These are phyloP conservation scores for Blennius ocellaris DNA, from an alignment of 2,113 vertebrate genomes.

Conservation along the genomic window DNA sequence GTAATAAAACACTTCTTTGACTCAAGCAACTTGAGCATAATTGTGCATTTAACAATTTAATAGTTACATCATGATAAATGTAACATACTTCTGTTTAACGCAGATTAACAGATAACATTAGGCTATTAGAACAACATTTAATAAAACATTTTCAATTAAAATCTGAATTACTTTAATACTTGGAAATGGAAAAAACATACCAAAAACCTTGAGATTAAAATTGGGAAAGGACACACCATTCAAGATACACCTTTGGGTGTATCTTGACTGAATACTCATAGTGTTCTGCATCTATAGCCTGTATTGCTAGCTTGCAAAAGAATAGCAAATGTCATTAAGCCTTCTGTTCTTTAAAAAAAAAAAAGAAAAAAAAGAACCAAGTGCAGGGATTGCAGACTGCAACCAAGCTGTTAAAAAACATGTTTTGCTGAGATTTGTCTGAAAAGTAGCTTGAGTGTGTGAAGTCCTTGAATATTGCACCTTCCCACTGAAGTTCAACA, in stretches of 20 bases:
- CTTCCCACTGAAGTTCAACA: neutral
- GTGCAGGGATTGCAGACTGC: neutral
- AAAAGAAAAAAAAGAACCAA: no score
- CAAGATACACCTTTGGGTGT: no score
- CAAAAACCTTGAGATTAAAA: no score
- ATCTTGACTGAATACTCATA: no score
- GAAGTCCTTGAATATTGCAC: neutral
- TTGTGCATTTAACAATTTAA: neutral
- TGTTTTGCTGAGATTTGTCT: neutral
- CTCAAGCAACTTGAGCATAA: no score
- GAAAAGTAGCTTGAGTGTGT: neutral
- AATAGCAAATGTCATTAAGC: neutral
- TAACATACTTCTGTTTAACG: neutral
- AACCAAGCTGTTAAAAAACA: slow-evolving; percentile 10
- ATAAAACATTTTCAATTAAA: no score
- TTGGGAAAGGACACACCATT: no score
- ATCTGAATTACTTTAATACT: no score
- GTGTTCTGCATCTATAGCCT: neutral
- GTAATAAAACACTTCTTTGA: no score
- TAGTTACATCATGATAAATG: neutral
- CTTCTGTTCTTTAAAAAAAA: no score
- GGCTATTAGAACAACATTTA: no score
- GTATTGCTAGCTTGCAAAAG: neutral
- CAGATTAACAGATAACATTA: neutral
- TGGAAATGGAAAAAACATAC: no score